Evolutionary conservation across 2,797 vertebrate genomes (phyloP), one percentile per base, ranked within the genome.

Genomic region (Epinephelus malabaricus): DNA sequence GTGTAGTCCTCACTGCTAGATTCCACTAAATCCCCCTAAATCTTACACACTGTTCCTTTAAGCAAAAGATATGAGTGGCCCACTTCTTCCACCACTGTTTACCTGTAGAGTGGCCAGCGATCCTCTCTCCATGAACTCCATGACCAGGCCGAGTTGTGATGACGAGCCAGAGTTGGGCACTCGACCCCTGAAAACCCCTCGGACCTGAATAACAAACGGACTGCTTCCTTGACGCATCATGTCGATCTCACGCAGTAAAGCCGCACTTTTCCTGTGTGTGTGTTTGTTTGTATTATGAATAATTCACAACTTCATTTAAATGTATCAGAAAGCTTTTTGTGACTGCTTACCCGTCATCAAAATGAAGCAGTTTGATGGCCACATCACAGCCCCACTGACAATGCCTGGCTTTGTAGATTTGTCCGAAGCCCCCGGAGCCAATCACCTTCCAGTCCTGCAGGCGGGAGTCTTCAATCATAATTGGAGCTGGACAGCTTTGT

Each of bases 101-200:
- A 94, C 93, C 91, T 92, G 93, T 1, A 96, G 73, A 14, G 55
- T 66, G 1, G 75, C 81, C 71, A 96, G 73, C 0, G 94, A 94
- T 6, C 95, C 95, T 61, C 82, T 89, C 74, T 95, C 93, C 95
- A 96, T 95, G 78, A 93, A 88, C 89, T 96, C 94, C 95, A 96
- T 96, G 82, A 96, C 94, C 74, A 96, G 89, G 4, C 95, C 95
- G 0, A 92, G 84, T 34, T 85, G 87, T 1, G 9, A 0, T 2
- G 73, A 46, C 1, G 2, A 15, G 2, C 40, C 23, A 0, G 2
- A 2, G 21, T 1, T 19, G 2, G 78, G 83, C 9, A 18, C 19
- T 2, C 30, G 51, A 25, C 93, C 92, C 59, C 30, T 50, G 58
- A 92, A 96, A 72, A 95, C 64, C 46, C 95, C 95, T 0, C 90